These are phyloP conservation scores for Sebastes itinus DNA, from an alignment of 2,797 vertebrate genomes.

Conservation along the genomic window DNA sequence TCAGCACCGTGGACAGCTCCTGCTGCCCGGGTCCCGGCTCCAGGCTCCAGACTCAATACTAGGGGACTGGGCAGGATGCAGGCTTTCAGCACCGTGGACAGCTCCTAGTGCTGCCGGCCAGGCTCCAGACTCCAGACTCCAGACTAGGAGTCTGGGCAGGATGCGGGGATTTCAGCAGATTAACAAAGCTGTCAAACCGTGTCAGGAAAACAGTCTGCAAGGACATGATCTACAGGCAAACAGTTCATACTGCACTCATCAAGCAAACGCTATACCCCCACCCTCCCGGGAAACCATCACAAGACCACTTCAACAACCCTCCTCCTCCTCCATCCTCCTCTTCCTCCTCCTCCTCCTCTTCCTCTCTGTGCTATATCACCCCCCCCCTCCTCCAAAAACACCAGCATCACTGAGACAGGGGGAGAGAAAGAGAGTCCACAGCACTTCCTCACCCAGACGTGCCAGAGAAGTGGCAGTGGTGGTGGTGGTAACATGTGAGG, in stretches of 20 bases:
- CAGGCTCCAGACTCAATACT: neutral
- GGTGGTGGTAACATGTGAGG: conserved; percentile 29
- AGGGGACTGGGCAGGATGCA: too few relatives aligned
- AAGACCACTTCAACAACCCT: conserved; percentile 46
- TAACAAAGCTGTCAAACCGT: neutral
- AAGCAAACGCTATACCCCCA: conserved; percentile 2
- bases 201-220: neutral
- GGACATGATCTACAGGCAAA: neutral
- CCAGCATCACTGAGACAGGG: conserved; percentile 20
- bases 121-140: neutral
- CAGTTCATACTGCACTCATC: neutral
- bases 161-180: neutral
- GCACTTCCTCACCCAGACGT: conserved; percentile 14
- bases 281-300: conserved; percentile 40
- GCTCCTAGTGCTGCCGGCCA: neutral
- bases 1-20: conserved; percentile 66
- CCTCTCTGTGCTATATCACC: neutral
- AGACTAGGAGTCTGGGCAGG: neutral
- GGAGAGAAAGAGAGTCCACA: neutral
- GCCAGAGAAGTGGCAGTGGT: neutral
- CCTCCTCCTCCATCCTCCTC: neutral
- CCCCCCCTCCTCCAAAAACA: conserved; percentile 15
- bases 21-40: neutral
- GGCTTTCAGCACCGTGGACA: conserved; percentile 62
- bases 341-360: neutral